phyloP scores from a whole-genome alignment of 1,140 invertebrate genomes.

The Cydia strobilella region DNA sequence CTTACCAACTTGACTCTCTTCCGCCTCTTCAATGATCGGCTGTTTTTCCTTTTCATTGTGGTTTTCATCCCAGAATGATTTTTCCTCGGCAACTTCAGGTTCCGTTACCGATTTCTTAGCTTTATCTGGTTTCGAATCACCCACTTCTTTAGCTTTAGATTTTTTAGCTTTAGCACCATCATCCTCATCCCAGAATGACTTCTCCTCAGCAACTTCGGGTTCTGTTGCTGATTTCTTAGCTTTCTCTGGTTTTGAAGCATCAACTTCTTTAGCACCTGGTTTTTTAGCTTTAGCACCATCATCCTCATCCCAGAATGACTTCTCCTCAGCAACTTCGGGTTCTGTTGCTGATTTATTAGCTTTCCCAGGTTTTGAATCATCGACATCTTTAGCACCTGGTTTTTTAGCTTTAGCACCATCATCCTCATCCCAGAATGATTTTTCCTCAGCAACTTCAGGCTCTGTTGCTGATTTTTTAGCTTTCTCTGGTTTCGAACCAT shows the following conservation, averaged over 20 bases:
- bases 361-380: conserved; percentile 44
- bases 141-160: conserved; percentile 43
- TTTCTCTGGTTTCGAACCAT: conserved; percentile 41
- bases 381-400: conserved; percentile 49
- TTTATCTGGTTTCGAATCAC: conserved; percentile 40
- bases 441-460: conserved; percentile 62
- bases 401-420: conserved; percentile 50
- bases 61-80: conserved; percentile 68
- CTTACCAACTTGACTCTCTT: conserved; percentile 45
- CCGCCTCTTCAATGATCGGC: conserved; percentile 54
- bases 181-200: conserved; percentile 49
- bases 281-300: conserved; percentile 51
- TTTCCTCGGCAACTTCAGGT: conserved; percentile 62
- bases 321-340: conserved; percentile 63
- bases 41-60: conserved; percentile 62
- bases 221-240: conserved; percentile 55
- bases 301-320: conserved; percentile 50
- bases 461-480: conserved; percentile 55
- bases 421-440: conserved; percentile 49
- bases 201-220: conserved; percentile 64
- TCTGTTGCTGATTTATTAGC: conserved; percentile 55
- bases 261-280: conserved; percentile 50
- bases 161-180: conserved; percentile 48
- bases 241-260: conserved; percentile 41
- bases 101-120: conserved; percentile 45